Evolutionary conservation across 2,113 vertebrate genomes (phyloP), one percentile per base, ranked within the genome.

Genomic region (Platysternon megacephalum): DNA sequence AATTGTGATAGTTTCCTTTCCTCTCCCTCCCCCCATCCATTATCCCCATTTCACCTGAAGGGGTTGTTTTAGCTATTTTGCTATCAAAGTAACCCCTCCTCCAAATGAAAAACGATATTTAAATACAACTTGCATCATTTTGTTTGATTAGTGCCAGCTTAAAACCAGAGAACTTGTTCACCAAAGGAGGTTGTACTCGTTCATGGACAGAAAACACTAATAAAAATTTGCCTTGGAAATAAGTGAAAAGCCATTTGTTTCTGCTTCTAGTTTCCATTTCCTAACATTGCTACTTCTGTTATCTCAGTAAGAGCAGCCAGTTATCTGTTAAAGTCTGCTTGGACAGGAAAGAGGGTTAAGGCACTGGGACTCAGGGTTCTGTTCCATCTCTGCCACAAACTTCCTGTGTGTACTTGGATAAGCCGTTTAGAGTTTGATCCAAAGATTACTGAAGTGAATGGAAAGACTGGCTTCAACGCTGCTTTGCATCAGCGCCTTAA

Each of bases 331-430:
- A 84, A 28, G 90, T 88, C 52, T 72, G 87, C 94, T 96, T 93
- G 91, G 93, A 95, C 96, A 96, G 96, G 97, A 97, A 97, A 80
- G 94, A 95, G 96, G 32, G 94, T 93, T 97, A 97, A 94, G 85
- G 65, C n/a, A 88, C 87, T 95, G 82, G 93, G 39, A 82, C 88
- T 94, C 76, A 61, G 81, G 46, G 49, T 93, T 97, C 87, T 85
- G 92, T 86, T 93, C 86, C 84, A 95, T 61, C 85, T 93, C 80
- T 8, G 95, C 91, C 92, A 92, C 94, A 96, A 79, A 55, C 90
- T 97, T 97, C 93, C 95, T 96, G 92, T 93, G 56, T 90, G 85
- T 86, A 86, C 86, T 92, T 87, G 58, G 53, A 11, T 22, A 8
- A 13, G 1, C 52, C 85, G 52, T 11, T 29, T 29, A 29, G 39